Conservation (phyloP, 1,140 invertebrate species). For the Orussus abietinus region DNA sequence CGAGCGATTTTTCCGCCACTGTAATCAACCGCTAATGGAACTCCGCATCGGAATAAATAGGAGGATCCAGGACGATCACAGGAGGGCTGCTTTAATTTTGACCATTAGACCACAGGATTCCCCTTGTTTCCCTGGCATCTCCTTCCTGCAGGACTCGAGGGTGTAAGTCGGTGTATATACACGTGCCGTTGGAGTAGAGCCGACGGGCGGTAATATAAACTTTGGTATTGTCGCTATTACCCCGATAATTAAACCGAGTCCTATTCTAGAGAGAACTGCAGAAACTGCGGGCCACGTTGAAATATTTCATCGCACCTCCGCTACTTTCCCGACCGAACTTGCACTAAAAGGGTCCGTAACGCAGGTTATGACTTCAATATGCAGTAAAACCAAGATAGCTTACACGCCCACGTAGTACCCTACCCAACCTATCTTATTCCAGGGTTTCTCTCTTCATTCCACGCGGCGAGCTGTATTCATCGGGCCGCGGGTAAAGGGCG, state of each 20-base stretch:
- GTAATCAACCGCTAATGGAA: too few relatives aligned
- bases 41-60: too few relatives aligned
- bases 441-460: neutral
- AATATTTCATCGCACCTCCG: constrained; percentile 27
- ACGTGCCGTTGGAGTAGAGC: too few relatives aligned
- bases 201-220: constrained; percentile 21
- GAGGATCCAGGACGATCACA: too few relatives aligned
- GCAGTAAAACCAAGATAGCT: constrained; percentile 41
- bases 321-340: constrained; percentile 29
- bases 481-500: too few relatives aligned
- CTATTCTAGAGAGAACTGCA: constrained; percentile 18
- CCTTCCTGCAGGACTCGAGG: too few relatives aligned
- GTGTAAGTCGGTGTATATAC: too few relatives aligned
- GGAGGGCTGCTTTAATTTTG: too few relatives aligned
- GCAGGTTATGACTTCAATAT: constrained; percentile 42
- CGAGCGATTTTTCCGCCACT: too few relatives aligned
- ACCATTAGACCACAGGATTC: too few relatives aligned
- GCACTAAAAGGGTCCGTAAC: constrained; percentile 32
- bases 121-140: too few relatives aligned
- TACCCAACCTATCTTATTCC: neutral
- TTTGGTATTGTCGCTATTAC: constrained; percentile 22
- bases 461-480: too few relatives aligned
- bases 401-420: constrained; percentile 11
- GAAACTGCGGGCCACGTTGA: constrained; percentile 22
- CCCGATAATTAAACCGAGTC: constrained; percentile 24